Percentiles rank a stretch among this genome's conserved stretches.
phyloP scores from a whole-genome alignment of 2,113 vertebrate species.

The Mionectes macconnelli region DNA sequence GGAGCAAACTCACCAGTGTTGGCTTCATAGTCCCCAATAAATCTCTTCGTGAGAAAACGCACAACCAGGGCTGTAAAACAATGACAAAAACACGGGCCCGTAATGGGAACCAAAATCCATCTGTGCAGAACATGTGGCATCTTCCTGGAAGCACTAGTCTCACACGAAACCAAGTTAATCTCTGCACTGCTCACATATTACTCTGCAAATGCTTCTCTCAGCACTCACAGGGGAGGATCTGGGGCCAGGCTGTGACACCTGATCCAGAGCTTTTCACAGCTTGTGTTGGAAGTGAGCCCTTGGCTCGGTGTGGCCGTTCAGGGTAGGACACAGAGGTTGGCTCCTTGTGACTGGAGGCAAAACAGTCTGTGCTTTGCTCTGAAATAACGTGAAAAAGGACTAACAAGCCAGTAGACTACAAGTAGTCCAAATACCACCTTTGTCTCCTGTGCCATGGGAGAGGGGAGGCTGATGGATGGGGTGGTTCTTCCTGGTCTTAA shows the following conservation, averaged over 20 bases:
- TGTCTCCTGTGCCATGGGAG: neutral
- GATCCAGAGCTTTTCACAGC: neutral
- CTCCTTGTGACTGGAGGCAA: neutral
- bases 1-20: conserved; percentile 83
- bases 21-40: conserved; percentile 94
- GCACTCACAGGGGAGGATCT: neutral
- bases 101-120: neutral
- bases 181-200: neutral
- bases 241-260: neutral
- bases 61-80: conserved; percentile 85
- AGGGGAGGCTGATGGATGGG: neutral
- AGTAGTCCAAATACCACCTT: neutral
- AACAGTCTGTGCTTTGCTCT: neutral
- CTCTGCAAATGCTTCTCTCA: neutral
- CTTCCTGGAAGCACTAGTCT: neutral
- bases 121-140: neutral
- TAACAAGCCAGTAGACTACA: neutral
- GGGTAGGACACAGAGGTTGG: neutral
- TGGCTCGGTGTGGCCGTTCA: neutral
- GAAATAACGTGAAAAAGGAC: neutral
- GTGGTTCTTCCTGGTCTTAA: neutral
- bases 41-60: conserved; percentile 89
- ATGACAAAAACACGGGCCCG: neutral
- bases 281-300: neutral
- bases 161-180: neutral